Evolutionary conservation across 2,113 vertebrate genomes (phyloP), one percentile per base, ranked within the genome.

Genomic region (Macrotis lagotis): DNA sequence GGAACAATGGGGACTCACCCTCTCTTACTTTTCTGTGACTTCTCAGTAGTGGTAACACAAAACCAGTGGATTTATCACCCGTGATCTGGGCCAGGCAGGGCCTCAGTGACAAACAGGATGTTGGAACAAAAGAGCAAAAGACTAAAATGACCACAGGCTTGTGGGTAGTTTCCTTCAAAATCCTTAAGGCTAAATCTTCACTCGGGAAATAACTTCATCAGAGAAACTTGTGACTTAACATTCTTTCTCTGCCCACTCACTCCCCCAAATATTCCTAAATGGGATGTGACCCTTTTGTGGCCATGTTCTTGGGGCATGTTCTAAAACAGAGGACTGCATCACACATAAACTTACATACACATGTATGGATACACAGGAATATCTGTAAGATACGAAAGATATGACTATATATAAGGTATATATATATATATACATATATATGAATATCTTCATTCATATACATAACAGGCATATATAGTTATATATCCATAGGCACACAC

Each of bases 21-120:
- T 51, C 89, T 28, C 90, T 89, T 25, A 12, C 16, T 55, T 91
- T 90, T 88, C 50, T 31, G 11, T 0, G 5, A 44, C n/a, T 31
- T 53, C 92, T 89, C 24, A 2, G 66, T 24, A 50, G 90, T 48
- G 2, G 31, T 19, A 44, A 90, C 24, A 50, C 8, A 28, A 47
- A 53, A 19, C 24, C 37, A 47, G 50, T 44, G 52, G 66, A 83
- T n/a, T 83, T 44, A 44, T 83, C 24, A 28, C 53, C 55, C 28
- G 4, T 8, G 52, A 92, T 50, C 50, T 26, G 49, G 89, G 22
- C 52, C 51, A 49, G 19, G 2, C 37, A 3, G 50, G 92, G 50
- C 51, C 49, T 92, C 28, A 31, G 53, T 24, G 25, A 52, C 90
- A 93, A 83, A 97, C 51, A 96, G 95, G 96, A 95, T 26, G 50